A percentile compares a stretch with the other conserved stretches of the same genome.
phyloP scores from a whole-genome alignment of 2,113 vertebrate species.

The Pagrus major region DNA sequence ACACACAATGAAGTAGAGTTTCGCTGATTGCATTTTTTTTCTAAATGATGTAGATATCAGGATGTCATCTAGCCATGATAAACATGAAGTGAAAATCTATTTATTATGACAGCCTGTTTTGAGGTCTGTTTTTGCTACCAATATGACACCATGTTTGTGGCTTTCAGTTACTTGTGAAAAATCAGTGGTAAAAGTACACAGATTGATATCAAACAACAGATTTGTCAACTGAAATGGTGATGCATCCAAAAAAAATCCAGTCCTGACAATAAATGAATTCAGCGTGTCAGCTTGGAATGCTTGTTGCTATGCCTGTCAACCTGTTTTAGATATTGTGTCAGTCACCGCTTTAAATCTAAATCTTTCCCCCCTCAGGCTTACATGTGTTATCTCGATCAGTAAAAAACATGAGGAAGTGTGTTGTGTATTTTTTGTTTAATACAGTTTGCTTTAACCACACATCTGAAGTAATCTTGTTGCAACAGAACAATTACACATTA shows the following conservation, averaged over 20 bases:
- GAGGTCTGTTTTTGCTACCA: not conserved
- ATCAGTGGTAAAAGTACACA: not conserved
- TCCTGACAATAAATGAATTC: constrained; percentile 19
- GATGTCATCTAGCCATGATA: no score
- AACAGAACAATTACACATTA: constrained; percentile 71
- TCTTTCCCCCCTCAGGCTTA: not conserved
- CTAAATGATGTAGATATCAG: no score
- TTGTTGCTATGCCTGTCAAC: constrained; percentile 54
- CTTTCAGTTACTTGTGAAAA: not conserved
- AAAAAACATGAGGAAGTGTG: constrained; percentile 35
- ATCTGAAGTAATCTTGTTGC: constrained; percentile 63
- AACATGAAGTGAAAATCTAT: no score
- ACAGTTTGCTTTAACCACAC: constrained; percentile 64
- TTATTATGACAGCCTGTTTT: no score
- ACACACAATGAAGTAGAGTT: no score
- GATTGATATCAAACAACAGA: constrained; percentile 1
- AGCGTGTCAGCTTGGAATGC: constrained; percentile 56
- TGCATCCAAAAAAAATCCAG: constrained; percentile 6
- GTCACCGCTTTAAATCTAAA: constrained; percentile 26
- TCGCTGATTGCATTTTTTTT: no score
- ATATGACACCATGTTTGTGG: not conserved
- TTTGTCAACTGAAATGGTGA: not conserved
- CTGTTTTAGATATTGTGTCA: constrained; percentile 57
- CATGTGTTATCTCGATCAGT: constrained; percentile 30
- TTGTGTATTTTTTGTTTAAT: constrained; percentile 64